Conservation (phyloP, 2,113 vertebrate species). For the Coryphaenoides rupestris region DNA sequence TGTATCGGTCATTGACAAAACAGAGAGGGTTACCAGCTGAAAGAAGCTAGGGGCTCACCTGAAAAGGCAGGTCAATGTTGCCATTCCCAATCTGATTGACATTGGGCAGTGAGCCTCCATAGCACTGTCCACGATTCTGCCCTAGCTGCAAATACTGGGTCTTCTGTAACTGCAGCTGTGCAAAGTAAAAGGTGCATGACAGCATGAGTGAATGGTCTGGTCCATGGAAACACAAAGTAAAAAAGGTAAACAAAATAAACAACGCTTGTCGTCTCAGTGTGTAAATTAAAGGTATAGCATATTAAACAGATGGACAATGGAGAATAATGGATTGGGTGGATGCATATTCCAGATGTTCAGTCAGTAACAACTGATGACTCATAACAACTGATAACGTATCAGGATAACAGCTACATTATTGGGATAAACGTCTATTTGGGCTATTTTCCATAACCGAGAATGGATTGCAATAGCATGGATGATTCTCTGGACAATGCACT, state of each 20-base stretch:
- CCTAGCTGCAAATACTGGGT: slow-evolving; percentile 98
- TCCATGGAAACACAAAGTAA: slow-evolving; percentile 49
- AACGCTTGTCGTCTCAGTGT: slow-evolving; percentile 35
- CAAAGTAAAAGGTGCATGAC: slow-evolving; percentile 79
- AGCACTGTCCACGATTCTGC: slow-evolving; percentile 96
- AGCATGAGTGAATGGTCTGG: slow-evolving; percentile 74
- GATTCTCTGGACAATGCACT: slow-evolving; percentile 35
- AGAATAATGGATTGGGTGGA: slow-evolving; percentile 32
- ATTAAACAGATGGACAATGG: slow-evolving; percentile 25
- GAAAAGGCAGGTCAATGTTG: slow-evolving; percentile 95
- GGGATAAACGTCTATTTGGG: no score
- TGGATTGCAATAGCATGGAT: slow-evolving; percentile 14
- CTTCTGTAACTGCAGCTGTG: slow-evolving; percentile 98
- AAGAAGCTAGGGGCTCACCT: slow-evolving; percentile 84
- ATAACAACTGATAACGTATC: slow-evolving; percentile 29
- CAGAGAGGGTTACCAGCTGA: slow-evolving; percentile 50
- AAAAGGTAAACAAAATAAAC: slow-evolving; percentile 36
- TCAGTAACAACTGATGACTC: slow-evolving; percentile 39
- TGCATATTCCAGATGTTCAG: slow-evolving; percentile 4
- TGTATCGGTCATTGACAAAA: slow-evolving; percentile 51
- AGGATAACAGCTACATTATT: not conserved
- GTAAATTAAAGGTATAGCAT: slow-evolving; percentile 12
- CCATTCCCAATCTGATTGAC: slow-evolving; percentile 98
- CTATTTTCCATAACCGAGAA: not conserved
- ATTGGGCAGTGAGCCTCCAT: slow-evolving; percentile 96